Evolutionary conservation across 2,797 vertebrate genomes (phyloP).

Genomic region (Luscinia megarhynchos): DNA sequence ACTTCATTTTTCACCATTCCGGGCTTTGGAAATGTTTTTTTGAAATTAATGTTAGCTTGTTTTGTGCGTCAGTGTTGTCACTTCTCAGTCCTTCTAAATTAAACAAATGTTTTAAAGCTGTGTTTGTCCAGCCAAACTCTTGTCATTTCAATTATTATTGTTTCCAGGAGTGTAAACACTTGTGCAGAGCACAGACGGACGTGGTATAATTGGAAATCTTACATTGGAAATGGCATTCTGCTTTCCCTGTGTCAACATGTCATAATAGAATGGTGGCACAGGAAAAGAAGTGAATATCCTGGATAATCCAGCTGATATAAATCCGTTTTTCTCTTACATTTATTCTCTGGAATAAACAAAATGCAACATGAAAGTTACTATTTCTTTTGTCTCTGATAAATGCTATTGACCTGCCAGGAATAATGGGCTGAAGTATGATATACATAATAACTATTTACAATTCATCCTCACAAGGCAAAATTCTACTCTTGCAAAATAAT

Average conservation of each 20-base stretch:
- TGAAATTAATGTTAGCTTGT: background rate
- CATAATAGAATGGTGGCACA: background rate
- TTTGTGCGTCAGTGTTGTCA: background rate
- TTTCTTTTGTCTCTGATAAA: background rate
- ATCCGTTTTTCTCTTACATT: background rate
- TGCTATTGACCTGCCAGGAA: background rate
- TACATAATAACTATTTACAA: background rate
- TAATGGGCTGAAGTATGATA: background rate
- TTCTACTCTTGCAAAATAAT: background rate
- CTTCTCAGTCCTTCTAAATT: background rate
- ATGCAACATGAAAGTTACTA: background rate
- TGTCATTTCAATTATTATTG: slow-evolving; percentile 24
- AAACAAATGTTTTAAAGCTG: slow-evolving; percentile 52
- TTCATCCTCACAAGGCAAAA: background rate
- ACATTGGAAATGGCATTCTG: background rate
- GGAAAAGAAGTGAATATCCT: background rate
- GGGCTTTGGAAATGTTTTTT: background rate
- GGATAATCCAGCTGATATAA: background rate
- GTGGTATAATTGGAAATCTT: background rate
- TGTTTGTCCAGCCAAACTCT: slow-evolving; percentile 42
- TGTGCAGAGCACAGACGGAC: background rate
- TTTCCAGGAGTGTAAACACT: slow-evolving; percentile 19
- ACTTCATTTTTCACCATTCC: background rate
- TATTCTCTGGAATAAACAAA: background rate
- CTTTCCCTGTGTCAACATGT: background rate